Conservation (phyloP, 2,888 invertebrate genomes). For the Brachylomia viminalis region DNA sequence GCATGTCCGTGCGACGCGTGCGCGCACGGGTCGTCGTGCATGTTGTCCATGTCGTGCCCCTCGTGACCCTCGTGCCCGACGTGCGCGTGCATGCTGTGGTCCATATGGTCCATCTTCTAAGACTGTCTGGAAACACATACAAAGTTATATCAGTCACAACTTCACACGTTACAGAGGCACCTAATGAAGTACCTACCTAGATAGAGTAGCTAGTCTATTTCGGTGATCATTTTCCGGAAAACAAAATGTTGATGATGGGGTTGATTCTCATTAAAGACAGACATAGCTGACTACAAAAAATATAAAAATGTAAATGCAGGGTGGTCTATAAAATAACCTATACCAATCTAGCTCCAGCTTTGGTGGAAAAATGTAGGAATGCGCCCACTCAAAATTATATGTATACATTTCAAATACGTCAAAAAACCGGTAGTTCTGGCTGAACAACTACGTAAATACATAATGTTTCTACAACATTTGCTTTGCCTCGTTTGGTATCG, state of each 20-base stretch:
- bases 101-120: constrained; percentile 61
- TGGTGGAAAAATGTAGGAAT: background rate
- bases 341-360: background rate
- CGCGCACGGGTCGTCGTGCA: constrained; percentile 62
- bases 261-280: background rate
- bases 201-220: background rate
- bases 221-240: background rate
- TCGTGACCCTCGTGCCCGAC: constrained; percentile 41
- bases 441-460: background rate
- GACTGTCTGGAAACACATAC: constrained; percentile 40
- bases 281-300: background rate
- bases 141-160: background rate
- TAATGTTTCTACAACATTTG: background rate
- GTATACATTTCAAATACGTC: background rate
- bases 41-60: constrained; percentile 38
- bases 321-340: background rate
- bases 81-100: constrained; percentile 60
- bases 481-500: background rate
- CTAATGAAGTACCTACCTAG: too few species aligned
- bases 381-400: too few species aligned
- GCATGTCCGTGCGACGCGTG: constrained; percentile 75
- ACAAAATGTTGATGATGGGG: background rate
- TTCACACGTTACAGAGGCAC: background rate
- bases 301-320: background rate
- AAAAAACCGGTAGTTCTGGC: background rate